Conservation (phyloP, 2,113 vertebrate genomes). For the Rallus limicola region DNA sequence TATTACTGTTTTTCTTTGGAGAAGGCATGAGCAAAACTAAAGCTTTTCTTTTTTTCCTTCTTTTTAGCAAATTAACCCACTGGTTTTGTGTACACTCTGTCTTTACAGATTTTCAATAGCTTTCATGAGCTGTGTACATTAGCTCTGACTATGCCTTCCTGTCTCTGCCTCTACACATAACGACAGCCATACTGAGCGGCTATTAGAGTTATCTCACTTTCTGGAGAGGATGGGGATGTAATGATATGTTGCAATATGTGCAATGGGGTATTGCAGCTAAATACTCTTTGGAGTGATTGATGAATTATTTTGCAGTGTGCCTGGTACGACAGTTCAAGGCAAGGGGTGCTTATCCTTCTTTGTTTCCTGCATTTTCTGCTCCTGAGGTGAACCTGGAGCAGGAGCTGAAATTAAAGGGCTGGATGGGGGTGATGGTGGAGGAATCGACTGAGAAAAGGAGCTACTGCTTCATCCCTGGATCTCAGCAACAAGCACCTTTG, state of each 20-base stretch:
- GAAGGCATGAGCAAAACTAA: background rate
- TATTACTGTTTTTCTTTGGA: constrained; percentile 9
- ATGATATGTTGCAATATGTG: constrained; percentile 63
- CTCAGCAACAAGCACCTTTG: background rate
- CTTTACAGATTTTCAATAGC: constrained; percentile 39
- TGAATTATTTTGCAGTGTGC: background rate
- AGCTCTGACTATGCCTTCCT: constrained; percentile 21
- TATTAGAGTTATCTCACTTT: constrained; percentile 53
- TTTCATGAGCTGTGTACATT: constrained; percentile 34
- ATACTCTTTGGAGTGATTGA: constrained; percentile 34
- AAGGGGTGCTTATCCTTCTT: constrained; percentile 24
- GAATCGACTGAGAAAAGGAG: background rate
- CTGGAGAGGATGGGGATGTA: constrained; percentile 51
- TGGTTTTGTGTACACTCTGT: background rate
- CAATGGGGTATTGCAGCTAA: constrained; percentile 54
- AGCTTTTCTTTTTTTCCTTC: background rate
- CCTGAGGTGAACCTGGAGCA: background rate
- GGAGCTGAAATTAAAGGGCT: background rate
- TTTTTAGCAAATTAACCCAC: constrained; percentile 34
- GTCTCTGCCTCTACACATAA: background rate
- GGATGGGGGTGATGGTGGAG: background rate
- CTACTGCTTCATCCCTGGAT: background rate
- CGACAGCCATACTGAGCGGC: constrained; percentile 15
- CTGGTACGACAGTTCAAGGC: background rate
- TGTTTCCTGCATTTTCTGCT: background rate